phyloP scores from a whole-genome alignment of 2,113 vertebrate species.

The Galbula dea region DNA sequence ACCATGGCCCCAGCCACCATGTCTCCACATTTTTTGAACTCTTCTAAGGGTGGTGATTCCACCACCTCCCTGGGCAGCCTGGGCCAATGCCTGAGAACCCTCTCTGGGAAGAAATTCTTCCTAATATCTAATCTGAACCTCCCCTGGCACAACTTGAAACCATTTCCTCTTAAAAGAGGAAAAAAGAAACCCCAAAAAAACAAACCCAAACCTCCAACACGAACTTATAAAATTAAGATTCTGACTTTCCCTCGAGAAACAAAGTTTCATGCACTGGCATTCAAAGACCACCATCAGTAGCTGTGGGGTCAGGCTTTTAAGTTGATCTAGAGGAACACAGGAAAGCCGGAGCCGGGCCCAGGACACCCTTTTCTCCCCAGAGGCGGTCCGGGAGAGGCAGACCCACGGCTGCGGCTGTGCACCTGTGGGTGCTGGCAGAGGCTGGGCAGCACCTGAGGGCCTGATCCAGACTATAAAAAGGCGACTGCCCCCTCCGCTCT shows the following conservation, averaged over 20 bases:
- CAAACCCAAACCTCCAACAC: background rate
- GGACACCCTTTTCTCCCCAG: background rate
- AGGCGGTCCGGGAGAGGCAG: background rate
- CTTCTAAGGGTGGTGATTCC: too few species aligned
- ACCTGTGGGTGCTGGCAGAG: background rate
- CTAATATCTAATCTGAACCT: too few species aligned
- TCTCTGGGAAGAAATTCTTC: too few species aligned
- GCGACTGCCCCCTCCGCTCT: background rate
- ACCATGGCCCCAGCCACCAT: too few species aligned
- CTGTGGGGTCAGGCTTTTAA: background rate
- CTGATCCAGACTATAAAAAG: fast-evolving
- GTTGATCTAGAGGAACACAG: background rate
- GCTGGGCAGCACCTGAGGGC: background rate
- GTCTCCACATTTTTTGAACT: too few species aligned
- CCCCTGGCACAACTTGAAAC: too few species aligned
- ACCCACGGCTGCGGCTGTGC: background rate
- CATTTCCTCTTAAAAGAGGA: background rate
- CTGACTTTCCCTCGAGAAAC: background rate
- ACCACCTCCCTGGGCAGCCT: too few species aligned
- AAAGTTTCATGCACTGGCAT: background rate
- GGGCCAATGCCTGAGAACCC: too few species aligned
- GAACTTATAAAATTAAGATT: background rate
- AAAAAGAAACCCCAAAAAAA: fast-evolving
- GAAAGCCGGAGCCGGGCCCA: background rate
- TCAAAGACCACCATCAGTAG: background rate